Evolutionary conservation across 2,797 vertebrate species (phyloP).

Genomic region (Esox lucius): DNA sequence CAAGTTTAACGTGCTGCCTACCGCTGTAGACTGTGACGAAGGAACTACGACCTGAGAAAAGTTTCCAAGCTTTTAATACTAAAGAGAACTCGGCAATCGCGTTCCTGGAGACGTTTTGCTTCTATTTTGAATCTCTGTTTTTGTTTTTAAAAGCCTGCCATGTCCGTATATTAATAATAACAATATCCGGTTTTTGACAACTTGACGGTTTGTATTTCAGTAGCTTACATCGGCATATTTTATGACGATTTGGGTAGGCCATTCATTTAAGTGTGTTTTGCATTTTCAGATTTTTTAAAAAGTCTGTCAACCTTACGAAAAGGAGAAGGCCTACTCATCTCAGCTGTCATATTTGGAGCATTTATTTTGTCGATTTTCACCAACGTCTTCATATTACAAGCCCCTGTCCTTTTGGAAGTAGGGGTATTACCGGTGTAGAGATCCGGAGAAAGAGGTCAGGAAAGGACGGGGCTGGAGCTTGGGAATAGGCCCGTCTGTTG

Average conservation of each 20-base stretch:
- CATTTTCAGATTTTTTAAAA: constrained; percentile 67
- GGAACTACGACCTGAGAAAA: constrained; percentile 71
- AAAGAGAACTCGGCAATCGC: constrained; percentile 49
- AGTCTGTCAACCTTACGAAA: constrained; percentile 63
- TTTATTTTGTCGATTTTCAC: constrained; percentile 48
- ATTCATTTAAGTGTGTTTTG: constrained; percentile 60
- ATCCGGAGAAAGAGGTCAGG: constrained; percentile 78
- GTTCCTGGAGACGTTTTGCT: constrained; percentile 41
- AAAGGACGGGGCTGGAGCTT: constrained; percentile 81
- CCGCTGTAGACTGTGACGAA: constrained; percentile 62
- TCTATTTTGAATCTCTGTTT: constrained; percentile 23
- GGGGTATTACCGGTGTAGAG: constrained; percentile 66
- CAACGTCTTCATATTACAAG: constrained; percentile 24
- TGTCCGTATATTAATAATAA: neutral
- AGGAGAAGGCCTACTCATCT: constrained; percentile 38
- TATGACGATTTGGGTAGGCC: constrained; percentile 70
- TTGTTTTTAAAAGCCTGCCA: constrained; percentile 15
- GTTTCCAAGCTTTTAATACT: constrained; percentile 65
- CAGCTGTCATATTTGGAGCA: constrained; percentile 49
- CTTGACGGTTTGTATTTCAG: neutral
- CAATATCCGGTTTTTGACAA: neutral
- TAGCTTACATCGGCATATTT: constrained; percentile 35
- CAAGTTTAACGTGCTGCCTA: constrained; percentile 39
- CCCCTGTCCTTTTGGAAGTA: constrained; percentile 50
- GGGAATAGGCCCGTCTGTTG: constrained; percentile 75